These are phyloP conservation scores for Drosophila flavopinicola DNA, from an alignment of 2,888 invertebrate genomes.

Conservation along the genomic window DNA sequence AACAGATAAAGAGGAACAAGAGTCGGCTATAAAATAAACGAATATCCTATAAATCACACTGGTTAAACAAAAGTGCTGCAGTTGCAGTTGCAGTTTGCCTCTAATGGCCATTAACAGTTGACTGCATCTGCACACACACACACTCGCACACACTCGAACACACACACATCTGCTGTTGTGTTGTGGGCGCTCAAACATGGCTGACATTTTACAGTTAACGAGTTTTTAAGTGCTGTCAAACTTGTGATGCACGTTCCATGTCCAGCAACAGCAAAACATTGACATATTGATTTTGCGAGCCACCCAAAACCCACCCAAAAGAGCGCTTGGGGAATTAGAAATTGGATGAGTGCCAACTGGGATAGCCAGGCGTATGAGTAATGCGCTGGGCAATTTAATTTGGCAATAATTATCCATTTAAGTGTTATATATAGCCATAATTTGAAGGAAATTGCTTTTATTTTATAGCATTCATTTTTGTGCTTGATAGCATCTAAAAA, in stretches of 20 bases:
- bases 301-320: neutral
- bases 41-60: constrained; percentile 34
- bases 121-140: constrained; percentile 15
- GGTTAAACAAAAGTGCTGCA: constrained; percentile 39
- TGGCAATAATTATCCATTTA: neutral
- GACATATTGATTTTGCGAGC: constrained; percentile 46
- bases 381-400: neutral
- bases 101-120: constrained; percentile 32
- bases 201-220: constrained; percentile 71
- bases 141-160: neutral
- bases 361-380: constrained; percentile 20
- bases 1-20: constrained; percentile 3
- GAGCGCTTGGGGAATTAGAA: neutral
- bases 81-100: constrained; percentile 23
- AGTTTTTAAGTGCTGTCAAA: constrained; percentile 75
- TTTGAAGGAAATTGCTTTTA: neutral
- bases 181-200: constrained; percentile 45
- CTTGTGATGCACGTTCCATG: constrained; percentile 15
- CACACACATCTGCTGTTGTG: constrained; percentile 2
- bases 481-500: too few species aligned
- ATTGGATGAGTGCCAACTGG: neutral
- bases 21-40: constrained; percentile 8
- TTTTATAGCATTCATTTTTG: too few species aligned
- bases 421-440: neutral
- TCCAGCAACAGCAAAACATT: constrained; percentile 35